Evolutionary conservation across 2,797 vertebrate species (phyloP), one percentile per base, ranked within the genome.

Genomic region (Cryptoblepharus egeriae): DNA sequence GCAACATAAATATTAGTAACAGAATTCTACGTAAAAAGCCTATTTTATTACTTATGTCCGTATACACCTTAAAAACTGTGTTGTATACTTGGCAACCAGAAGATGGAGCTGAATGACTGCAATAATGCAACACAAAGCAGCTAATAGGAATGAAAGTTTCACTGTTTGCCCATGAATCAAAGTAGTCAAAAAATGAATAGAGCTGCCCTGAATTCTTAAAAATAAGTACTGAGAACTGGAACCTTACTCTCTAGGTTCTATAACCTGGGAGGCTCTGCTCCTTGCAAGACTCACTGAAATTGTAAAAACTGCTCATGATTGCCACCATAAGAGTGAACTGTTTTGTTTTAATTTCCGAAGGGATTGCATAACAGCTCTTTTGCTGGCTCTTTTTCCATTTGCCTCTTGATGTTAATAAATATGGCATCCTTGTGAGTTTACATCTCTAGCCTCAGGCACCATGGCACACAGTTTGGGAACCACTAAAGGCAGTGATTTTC

Each of bases 21-120:
- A 37, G 20, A 39, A 28, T 39, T 61, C 24, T 70, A 52, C 6
- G 37, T 16, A 63, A 60, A 64, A 77, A 57, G 9, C n/a, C 35
- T 55, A 71, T 72, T 71, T 60, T 13, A 30, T 22, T 70, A n/a
- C n/a, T n/a, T n/a, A 32, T 63, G 52, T 45, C 28, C 71, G 60
- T 30, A 74, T 78, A 5, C 42, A 32, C 42, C 73, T 39, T n/a
- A 75, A 35, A 45, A n/a, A n/a, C 15, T 68, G 13, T 45, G 60
- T 13, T 35, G 39, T 35, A 26, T 24, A n/a, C 8, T 9, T 57
- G 39, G 49, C 1, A 69, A 28, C 87, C 91, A 79, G 90, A 45
- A 70, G 86, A 80, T 65, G 93, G 90, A 84, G 93, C 92, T 92
- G 88, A 68, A 74, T 64, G 81, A 87, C 58, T 77, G 63, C 22